Conservation (phyloP, 2,797 vertebrate genomes). For the Glossophaga mutica region DNA sequence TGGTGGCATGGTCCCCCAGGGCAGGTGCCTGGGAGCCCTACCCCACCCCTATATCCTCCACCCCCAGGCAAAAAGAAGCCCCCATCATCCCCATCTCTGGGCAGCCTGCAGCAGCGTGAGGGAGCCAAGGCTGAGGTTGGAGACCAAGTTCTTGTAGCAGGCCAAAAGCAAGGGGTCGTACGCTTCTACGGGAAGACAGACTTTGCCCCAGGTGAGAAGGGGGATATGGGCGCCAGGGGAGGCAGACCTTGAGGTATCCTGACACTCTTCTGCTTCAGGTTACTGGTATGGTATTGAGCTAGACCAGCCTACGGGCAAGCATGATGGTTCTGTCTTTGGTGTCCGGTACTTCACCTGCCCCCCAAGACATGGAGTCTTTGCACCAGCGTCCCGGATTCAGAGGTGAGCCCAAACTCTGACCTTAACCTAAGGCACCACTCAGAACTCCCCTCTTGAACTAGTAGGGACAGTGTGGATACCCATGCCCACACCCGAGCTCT, state of each 20-base stretch:
- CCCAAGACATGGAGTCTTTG: conserved; percentile 93
- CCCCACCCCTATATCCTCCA: neutral
- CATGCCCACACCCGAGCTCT: neutral
- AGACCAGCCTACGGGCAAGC: conserved; percentile 92
- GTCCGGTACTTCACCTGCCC: conserved; percentile 94
- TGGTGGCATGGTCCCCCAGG: neutral
- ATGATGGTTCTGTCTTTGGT: conserved; percentile 94
- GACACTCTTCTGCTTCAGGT: conserved; percentile 79
- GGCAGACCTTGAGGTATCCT: neutral
- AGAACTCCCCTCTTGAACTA: neutral
- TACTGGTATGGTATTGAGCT: conserved; percentile 95
- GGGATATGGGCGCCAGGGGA: neutral
- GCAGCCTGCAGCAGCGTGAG: conserved; percentile 88
- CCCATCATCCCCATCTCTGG: conserved; percentile 81
- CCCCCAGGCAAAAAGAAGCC: conserved; percentile 84
- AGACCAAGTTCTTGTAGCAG: conserved; percentile 93
- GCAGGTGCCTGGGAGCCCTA: neutral
- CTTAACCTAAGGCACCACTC: neutral
- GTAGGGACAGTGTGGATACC: neutral
- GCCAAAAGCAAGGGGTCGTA: conserved; percentile 91
- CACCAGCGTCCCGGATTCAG: conserved; percentile 93
- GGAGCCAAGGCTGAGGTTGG: conserved; percentile 90
- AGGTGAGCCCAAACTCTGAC: conserved; percentile 80
- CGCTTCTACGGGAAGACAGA: conserved; percentile 95
- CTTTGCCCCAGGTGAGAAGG: conserved; percentile 90